Evolutionary conservation across 2,888 invertebrate genomes (phyloP), one percentile per base, ranked within the genome.

Genomic region (Myopa testacea): DNA sequence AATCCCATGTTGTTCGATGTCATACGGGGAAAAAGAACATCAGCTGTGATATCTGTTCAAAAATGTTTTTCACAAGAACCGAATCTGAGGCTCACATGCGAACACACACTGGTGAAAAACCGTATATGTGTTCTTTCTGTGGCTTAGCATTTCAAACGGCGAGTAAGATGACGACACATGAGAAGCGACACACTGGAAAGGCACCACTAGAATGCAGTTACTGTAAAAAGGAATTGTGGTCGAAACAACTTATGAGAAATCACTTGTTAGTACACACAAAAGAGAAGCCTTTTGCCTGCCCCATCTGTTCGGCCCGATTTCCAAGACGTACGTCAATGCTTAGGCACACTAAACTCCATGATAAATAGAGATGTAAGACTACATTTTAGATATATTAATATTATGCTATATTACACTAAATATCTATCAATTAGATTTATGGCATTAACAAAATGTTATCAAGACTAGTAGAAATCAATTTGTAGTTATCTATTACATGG

Each of bases 71-170:
- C 38, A 72, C 72, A 16, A 16, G 19, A 12, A 60, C 37, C 37
- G 72, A 72, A 60, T 34, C 38, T 19, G 60, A 55, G n/a, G 7
- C 38, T 6, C 72, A 72, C 58, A 58, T 40, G 72, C 38, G 72
- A n/a, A 40, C 72, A 12, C 72, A 72, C 40, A 72, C 72, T n/a
- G 72, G 72, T 58, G 60, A 72, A 40, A 34, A 55, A 19, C 72
- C 72, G 40, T 72, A 60, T 16, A 38, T 72, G 34, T 72, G 72
- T 16, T 19, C 40, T 7, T 40, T 38, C 60, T 72, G 72, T 40
- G 92, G 92, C 0, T 91, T 90, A 76, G 90, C 91, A 0, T 92
- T 92, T 81, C 89, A 89, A 8, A 65, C 76, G 26, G 19, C 69
- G 2, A 45, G 75, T 60, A 37, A 14, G 14, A 34, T 75, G 37